Base-by-base conservation (phyloP, 2,888 invertebrate genomes). In the Trichacis sp. region DNA sequence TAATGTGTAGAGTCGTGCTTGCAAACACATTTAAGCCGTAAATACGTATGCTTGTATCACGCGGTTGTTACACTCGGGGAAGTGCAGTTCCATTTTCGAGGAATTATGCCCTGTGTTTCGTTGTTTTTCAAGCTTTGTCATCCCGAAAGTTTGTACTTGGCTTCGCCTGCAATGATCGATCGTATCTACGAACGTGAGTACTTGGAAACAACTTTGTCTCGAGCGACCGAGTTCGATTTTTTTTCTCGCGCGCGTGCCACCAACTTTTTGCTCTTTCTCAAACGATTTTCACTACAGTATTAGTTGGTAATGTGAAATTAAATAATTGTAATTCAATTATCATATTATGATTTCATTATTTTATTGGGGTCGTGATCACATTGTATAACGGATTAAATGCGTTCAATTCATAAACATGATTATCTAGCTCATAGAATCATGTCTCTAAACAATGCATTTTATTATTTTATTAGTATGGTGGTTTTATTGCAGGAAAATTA, bases 51-150 rank as follows among this genome's bases (percentile, higher is more conserved):
- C 56, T 45, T 50, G 38, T 57, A 57, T 57, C 50, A 67, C 36
- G 42, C 56, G 45, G 58, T 53, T 53, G 58, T 56, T 59, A 59
- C 59, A 49, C 59, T 51, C 57, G 46, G 42, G 58, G 30, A 61
- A 51, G 53, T 60, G 57, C 60, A 51, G 43, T 57, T 48, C 46
- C 62, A 56, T 38, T 45, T 8, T 40, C 50, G 58, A 57, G 56
- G 56, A 68, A 69, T 69, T 69, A 67, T 69, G 64, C 67, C 48
- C 58, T 48, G 43, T 38, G 55, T 33, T 36, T 24, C 50, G 54
- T 47, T 47, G 59, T 62, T 62, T 64, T 67, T 67, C 63, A 5
- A 53, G 53, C 48, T 20, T 50, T 50, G 57, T 50, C 51, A 46
- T 51, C 38, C 12, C 29, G 11, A 52, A 59, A 59, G 42, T 59